Evolutionary conservation across 2,888 invertebrate genomes (phyloP).

Genomic region (Cyclophora albipunctata): DNA sequence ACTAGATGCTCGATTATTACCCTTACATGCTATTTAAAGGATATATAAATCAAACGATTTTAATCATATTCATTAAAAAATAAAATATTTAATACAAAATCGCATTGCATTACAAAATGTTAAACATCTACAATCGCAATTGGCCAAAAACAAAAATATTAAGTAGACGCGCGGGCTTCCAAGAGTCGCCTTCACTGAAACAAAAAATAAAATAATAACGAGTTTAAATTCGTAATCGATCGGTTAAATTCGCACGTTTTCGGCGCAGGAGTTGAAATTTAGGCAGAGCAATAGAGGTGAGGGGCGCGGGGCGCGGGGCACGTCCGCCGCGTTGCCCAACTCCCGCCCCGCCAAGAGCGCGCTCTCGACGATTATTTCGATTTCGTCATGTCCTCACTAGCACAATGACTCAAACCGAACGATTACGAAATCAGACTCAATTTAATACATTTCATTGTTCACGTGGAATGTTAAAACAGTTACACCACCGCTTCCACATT

Average conservation of each 20-base stretch:
- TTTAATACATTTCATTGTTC: background rate
- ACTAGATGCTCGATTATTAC: too few species aligned
- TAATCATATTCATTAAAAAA: too few species aligned
- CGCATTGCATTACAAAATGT: constrained; percentile 15
- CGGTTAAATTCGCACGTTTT: constrained; percentile 41
- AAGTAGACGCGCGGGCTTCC: constrained; percentile 13
- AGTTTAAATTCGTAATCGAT: constrained; percentile 37
- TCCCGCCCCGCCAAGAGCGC: constrained; percentile 49
- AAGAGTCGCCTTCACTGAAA: constrained; percentile 31
- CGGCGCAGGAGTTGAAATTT: constrained; percentile 46
- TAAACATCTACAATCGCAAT: constrained; percentile 29
- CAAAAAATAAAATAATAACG: constrained; percentile 29
- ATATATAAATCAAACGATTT: too few species aligned
- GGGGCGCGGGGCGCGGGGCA: constrained; percentile 26
- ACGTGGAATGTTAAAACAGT: background rate
- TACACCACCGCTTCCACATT: constrained; percentile 1
- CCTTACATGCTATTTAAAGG: too few species aligned
- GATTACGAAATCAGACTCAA: constrained; percentile 39
- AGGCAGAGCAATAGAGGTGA: constrained; percentile 26
- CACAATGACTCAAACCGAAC: constrained; percentile 51
- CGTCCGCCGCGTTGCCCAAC: constrained; percentile 63
- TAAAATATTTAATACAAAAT: constrained; percentile 9
- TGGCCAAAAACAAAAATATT: constrained; percentile 20
- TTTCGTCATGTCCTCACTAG: constrained; percentile 46
- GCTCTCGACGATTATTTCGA: constrained; percentile 48